Evolutionary conservation across 92 coral and sea anemone species (phyloP).

Genomic region (Siderastrea radians): DNA sequence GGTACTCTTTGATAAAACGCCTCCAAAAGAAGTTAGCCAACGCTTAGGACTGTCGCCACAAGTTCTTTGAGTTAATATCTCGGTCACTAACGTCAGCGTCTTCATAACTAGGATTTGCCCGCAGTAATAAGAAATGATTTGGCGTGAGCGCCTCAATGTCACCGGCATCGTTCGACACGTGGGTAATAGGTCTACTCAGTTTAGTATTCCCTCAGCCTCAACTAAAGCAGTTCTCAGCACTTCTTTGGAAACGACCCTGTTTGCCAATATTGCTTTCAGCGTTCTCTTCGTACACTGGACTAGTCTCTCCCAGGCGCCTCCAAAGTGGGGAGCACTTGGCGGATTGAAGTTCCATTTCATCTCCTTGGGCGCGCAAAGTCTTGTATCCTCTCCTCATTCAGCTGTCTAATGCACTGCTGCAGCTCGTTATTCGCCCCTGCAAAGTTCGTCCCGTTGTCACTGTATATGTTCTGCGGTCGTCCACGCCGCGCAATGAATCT

Average conservation of each 20-base stretch:
- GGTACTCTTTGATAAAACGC: too few species aligned
- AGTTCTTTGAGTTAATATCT: conserved; percentile 1
- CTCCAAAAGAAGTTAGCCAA: conserved; percentile 35
- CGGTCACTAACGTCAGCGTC: too few species aligned
- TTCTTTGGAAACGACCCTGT: too few species aligned
- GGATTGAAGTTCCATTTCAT: conserved; percentile 32
- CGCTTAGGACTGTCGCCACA: conserved; percentile 44
- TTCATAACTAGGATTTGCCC: conserved; percentile 12
- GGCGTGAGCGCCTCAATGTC: too few species aligned
- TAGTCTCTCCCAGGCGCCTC: conserved; percentile 44
- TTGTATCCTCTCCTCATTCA: conserved; percentile 3
- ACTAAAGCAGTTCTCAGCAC: conserved; percentile 30
- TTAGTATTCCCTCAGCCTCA: too few species aligned
- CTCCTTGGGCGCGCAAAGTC: conserved; percentile 8
- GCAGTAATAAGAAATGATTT: conserved; percentile 30
- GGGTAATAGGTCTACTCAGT: too few species aligned
- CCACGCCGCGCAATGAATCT: conserved; percentile 31
- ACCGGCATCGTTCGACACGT: too few species aligned
- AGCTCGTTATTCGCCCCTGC: background rate
- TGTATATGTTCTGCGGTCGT: too few species aligned
- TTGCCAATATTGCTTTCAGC: too few species aligned
- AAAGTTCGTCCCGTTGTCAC: background rate
- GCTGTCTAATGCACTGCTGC: background rate
- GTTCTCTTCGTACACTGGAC: conserved; percentile 41
- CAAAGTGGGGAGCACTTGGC: conserved; percentile 56